Conservation (phyloP, 2,797 vertebrate species). For the Eleutherodactylus coqui region DNA sequence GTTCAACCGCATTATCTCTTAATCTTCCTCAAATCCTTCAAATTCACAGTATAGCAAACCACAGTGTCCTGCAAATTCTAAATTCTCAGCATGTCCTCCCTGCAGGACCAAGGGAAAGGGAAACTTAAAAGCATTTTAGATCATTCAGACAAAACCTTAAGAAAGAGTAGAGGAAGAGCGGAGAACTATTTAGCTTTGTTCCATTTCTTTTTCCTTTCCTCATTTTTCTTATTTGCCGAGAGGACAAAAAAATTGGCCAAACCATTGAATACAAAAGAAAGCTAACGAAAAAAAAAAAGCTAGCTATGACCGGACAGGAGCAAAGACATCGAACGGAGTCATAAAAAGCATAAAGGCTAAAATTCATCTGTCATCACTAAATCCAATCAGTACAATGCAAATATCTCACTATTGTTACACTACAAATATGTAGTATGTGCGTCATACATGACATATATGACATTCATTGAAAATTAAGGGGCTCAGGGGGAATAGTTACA, state of each 20-base stretch:
- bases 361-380: no score
- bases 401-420: neutral
- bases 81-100: slow-evolving; percentile 44
- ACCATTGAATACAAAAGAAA: no score
- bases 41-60: slow-evolving; percentile 17
- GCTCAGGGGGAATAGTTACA: no score
- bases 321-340: neutral
- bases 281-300: neutral
- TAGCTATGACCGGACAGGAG: neutral
- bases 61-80: slow-evolving; percentile 21
- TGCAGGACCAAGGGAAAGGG: slow-evolving; percentile 17
- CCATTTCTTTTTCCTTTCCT: neutral
- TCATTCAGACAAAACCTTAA: slow-evolving; percentile 28
- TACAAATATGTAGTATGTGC: neutral
- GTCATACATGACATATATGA: neutral
- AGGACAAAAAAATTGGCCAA: slow-evolving; percentile 5
- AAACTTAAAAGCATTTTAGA: slow-evolving; percentile 49
- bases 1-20: slow-evolving; percentile 46
- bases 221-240: neutral
- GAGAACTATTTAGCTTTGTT: slow-evolving; percentile 44
- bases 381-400: neutral
- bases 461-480: no score
- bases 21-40: slow-evolving; percentile 50
- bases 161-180: slow-evolving; percentile 1
- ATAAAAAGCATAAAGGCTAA: neutral